Base-by-base conservation (phyloP, 2,113 vertebrate species). In the Pionites leucogaster region DNA sequence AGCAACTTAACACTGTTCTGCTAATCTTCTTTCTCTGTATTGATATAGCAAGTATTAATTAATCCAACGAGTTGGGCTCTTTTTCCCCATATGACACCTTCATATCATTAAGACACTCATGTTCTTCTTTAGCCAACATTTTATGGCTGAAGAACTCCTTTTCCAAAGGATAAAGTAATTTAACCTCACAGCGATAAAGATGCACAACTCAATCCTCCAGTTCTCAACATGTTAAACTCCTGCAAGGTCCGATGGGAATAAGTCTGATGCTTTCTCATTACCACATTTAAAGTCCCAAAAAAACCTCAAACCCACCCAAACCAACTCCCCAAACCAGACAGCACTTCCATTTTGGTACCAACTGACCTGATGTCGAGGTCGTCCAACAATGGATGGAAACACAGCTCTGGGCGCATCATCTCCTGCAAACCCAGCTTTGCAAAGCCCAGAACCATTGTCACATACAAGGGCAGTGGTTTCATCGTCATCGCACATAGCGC, bases 401-500 rank as follows among this genome's bases (percentile, higher is more conserved):
- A 98, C 98, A 59, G 98, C 98, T 97, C 98, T 98, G 92, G 98
- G 98, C 92, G 98, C 98, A 94, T 99, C 98, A 92, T 98, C 98
- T 96, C 98, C 99, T 94, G 98, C 99, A 90, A 99, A 99, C 93
- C 98, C 99, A 98, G 99, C 98, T 98, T 99, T 99, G 88, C 99
- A 98, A 92, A 99, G 98, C 91, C 99, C 99, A 92, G 98, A 99
- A 80, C 98, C 98, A 47, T 98, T 99, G 97, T 99, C 98, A 97
- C 98, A 99, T 80, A 99, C 98, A 65, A 99, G 98, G 86, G 98
- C 98, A 92, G 98, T 99, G 95, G 98, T 98, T 97, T 99, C 98
- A 5, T 98, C 98, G 33, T 99, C 98, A 96, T 99, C 98, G 80
- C 98, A 99, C 98, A 99, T 98, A 70, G 24, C 68, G 53, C 44